Conservation (phyloP, 2,797 vertebrate species). For the Siniperca scherzeri region DNA sequence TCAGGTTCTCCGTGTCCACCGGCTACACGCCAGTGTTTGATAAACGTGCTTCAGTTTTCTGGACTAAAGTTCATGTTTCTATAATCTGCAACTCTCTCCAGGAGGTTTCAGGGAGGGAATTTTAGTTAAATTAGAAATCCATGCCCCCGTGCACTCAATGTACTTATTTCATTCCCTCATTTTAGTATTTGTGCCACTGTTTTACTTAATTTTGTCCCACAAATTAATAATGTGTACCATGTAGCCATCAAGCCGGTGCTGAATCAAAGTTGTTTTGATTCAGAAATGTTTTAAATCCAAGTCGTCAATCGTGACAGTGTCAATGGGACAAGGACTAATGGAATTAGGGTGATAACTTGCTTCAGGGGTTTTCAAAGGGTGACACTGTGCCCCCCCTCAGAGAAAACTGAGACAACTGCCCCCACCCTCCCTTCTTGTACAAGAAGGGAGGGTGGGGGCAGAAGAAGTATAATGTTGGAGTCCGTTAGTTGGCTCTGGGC, state of each 20-base stretch:
- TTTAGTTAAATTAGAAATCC: background rate
- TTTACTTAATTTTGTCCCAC: background rate
- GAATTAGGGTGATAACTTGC: too few relatives aligned
- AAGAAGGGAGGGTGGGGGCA: too few relatives aligned
- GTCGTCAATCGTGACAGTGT: background rate
- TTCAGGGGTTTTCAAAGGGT: too few relatives aligned
- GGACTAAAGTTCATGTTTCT: constrained; percentile 33
- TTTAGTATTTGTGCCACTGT: background rate
- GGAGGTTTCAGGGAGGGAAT: background rate
- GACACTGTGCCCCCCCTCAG: too few relatives aligned
- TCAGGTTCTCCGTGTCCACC: background rate
- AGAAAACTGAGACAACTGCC: too few relatives aligned
- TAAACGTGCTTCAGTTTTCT: constrained; percentile 18
- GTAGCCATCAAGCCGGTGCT: too few relatives aligned
- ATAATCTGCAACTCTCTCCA: background rate
- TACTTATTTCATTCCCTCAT: too few relatives aligned
- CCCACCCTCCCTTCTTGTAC: too few relatives aligned
- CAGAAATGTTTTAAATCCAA: background rate
- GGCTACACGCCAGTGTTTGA: background rate
- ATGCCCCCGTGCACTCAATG: background rate
- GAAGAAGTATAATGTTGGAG: too few relatives aligned
- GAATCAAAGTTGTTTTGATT: background rate
- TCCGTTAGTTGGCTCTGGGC: too few relatives aligned
- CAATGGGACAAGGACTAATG: too few relatives aligned
- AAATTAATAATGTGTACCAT: background rate